Evolutionary conservation across 2,113 vertebrate species (phyloP), one percentile per base, ranked within the genome.

Genomic region (Hylia prasina): DNA sequence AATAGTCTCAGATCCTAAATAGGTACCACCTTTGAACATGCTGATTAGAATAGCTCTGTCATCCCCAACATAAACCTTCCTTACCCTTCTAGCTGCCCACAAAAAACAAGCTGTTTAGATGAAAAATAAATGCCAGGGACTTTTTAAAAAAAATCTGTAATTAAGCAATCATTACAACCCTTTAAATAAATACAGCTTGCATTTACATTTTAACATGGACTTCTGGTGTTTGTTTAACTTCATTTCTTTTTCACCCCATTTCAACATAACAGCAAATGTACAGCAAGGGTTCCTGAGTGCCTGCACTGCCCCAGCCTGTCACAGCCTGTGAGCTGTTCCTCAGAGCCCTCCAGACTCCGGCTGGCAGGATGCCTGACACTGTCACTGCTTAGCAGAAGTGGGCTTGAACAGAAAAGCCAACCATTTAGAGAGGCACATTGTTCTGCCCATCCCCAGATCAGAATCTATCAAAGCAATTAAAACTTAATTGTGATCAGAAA

Each of bases 161-260:
- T 87, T 87, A 95, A 89, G 48, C 61, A 91, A 82, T 89, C 83
- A 18, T 51, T 91, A 48, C 69, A 82, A 16, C 45, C 35, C 53
- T 93, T 82, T 79, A 82, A 91, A 91, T 76, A 89, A 53, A 85
- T 82, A 72, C 61, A 75, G 69, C 77, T 95, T 79, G n/a, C 61
- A 71, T 76, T 72, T 93, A 39, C 61, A 80, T 94, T 95, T 79
- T 69, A 85, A 19, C 81, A 6, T 85, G 66, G 44, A 44, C 42
- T 89, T 91, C 89, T 94, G 81, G 28, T 90, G 70, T 93, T 96
- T 89, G 78, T 91, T 93, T 93, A 86, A 77, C 89, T 91, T 87
- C 56, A 81, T 84, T 96, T 79, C 84, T 91, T 91, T 58, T 95
- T 85, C 78, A 91, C 70, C 87, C 75, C 84, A 47, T 95, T 89